Conservation (phyloP, 2,888 invertebrate genomes). For the Blastobasis adustella region DNA sequence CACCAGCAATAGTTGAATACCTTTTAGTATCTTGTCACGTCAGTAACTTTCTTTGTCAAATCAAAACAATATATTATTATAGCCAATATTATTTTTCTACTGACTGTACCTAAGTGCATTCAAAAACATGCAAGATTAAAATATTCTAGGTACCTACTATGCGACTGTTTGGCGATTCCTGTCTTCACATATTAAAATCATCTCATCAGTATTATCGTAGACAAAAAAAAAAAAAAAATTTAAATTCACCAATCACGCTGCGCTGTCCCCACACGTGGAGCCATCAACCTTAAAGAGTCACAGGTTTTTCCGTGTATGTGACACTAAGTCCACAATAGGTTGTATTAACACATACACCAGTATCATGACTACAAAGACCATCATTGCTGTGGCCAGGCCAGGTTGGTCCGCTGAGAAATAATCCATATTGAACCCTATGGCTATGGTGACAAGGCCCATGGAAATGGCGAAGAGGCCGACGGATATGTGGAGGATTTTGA, state of each 20-base stretch:
- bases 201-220: too few species aligned
- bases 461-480: conserved; percentile 64
- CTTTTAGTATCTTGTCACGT: too few species aligned
- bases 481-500: conserved; percentile 69
- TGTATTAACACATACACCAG: conserved; percentile 48
- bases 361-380: conserved; percentile 45
- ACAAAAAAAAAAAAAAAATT: too few species aligned
- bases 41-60: too few species aligned
- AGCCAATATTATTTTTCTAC: too few species aligned
- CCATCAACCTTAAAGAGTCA: conserved; percentile 44
- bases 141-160: too few species aligned
- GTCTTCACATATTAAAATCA: too few species aligned
- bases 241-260: conserved; percentile 24
- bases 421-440: conserved; percentile 58
- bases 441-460: conserved; percentile 66
- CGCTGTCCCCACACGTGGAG: conserved; percentile 44
- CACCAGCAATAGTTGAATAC: too few species aligned
- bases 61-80: too few species aligned
- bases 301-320: conserved; percentile 43
- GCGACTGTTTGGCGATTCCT: too few species aligned
- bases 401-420: conserved; percentile 40
- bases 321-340: conserved; percentile 49
- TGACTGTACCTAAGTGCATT: too few species aligned
- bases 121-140: too few species aligned
- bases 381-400: conserved; percentile 45